Evolutionary conservation across 2,888 invertebrate species (phyloP).

Genomic region (Pollenia griseotomentosa): DNA sequence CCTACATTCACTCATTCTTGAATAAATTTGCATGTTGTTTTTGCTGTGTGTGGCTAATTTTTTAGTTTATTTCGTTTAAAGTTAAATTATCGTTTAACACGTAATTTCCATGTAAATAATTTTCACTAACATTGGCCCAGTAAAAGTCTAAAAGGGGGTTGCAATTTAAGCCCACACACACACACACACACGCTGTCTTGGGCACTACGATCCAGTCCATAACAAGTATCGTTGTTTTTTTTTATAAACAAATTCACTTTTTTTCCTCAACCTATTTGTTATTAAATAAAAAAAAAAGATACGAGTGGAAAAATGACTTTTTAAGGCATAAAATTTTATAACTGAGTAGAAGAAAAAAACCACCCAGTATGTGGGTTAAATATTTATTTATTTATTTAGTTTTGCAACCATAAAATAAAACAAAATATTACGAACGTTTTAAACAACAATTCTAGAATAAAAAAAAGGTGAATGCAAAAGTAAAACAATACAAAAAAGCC

Average conservation of each 20-base stretch:
- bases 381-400: conserved; percentile 57
- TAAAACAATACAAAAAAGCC: background rate
- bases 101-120: conserved; percentile 68
- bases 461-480: conserved; percentile 22
- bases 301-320: conserved; percentile 30
- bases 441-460: conserved; percentile 16
- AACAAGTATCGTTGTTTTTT: conserved; percentile 26
- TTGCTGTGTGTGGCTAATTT: conserved; percentile 7
- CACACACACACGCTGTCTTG: background rate
- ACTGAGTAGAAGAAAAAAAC: conserved; percentile 6
- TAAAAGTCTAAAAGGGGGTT: conserved; percentile 58
- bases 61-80: conserved; percentile 47
- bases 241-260: conserved; percentile 65
- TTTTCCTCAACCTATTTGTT: conserved; percentile 32
- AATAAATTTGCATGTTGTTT: conserved; percentile 43
- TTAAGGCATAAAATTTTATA: conserved; percentile 43
- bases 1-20: background rate
- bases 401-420: conserved; percentile 56
- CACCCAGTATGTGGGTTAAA: conserved; percentile 65
- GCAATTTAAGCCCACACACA: conserved; percentile 39
- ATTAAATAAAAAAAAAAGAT: conserved; percentile 20
- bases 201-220: background rate
- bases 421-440: background rate
- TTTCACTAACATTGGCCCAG: conserved; percentile 73
- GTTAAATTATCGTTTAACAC: conserved; percentile 67